Evolutionary conservation across 2,797 vertebrate species (phyloP).

Genomic region (Tympanoctomys barrerae): DNA sequence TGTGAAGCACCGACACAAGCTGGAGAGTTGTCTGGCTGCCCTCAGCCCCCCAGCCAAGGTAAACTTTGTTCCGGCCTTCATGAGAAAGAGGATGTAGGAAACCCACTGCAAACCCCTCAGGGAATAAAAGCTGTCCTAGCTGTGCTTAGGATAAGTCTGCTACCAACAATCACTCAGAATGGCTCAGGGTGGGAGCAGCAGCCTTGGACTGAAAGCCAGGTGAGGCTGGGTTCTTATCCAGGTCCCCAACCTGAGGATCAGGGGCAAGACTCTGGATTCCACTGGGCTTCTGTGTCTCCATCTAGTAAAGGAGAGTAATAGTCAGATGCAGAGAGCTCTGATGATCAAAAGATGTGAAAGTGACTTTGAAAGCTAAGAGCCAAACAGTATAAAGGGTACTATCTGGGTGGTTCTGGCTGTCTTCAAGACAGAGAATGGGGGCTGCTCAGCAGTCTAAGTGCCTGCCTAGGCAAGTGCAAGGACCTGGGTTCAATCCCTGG

Average conservation of each 20-base stretch:
- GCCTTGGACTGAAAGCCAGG: neutral
- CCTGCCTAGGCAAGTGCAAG: no score
- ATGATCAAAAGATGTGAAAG: neutral
- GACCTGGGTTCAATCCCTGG: no score
- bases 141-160: neutral
- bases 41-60: conserved; percentile 93
- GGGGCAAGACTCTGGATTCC: neutral
- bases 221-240: neutral
- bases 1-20: conserved; percentile 92
- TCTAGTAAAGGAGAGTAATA: neutral
- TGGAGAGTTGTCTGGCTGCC: conserved; percentile 89
- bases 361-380: conserved; percentile 42
- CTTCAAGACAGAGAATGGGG: neutral
- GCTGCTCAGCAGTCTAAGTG: no score
- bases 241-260: neutral
- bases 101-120: neutral
- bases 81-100: neutral
- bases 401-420: neutral
- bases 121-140: neutral
- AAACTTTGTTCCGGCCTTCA: conserved; percentile 58
- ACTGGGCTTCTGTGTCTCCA: conserved; percentile 9
- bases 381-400: neutral
- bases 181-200: neutral
- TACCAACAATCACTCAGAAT: neutral
- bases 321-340: neutral